Evolutionary conservation across 2,113 vertebrate species (phyloP).

Genomic region (Neotragus moschatus): DNA sequence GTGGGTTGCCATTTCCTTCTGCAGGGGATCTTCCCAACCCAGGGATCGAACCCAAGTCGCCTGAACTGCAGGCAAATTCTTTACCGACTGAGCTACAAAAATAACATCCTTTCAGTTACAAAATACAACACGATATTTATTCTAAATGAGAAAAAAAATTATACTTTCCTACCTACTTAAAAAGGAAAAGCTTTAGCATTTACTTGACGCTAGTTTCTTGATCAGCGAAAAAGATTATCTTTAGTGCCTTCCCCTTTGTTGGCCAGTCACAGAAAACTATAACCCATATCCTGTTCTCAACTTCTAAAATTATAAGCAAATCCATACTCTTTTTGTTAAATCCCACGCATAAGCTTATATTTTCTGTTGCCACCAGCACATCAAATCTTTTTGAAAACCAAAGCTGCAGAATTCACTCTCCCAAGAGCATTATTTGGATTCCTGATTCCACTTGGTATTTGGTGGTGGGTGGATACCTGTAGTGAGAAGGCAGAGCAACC

Average conservation of each 20-base stretch:
- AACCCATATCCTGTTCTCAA: not conserved
- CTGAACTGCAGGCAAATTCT: no score
- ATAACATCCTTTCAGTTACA: not conserved
- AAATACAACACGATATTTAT: not conserved
- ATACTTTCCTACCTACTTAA: not conserved
- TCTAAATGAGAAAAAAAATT: conserved; percentile 25
- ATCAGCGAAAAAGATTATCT: not conserved
- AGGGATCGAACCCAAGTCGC: no score
- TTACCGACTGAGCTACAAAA: no score
- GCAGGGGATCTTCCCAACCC: no score
- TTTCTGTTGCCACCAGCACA: not conserved
- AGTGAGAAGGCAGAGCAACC: not conserved
- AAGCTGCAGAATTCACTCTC: not conserved
- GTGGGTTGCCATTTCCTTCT: no score
- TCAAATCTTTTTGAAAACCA: conserved; percentile 35
- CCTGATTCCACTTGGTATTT: conserved; percentile 2
- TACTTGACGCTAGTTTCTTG: not conserved
- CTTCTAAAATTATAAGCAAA: conserved; percentile 36
- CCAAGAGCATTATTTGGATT: conserved; percentile 5
- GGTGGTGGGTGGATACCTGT: not conserved
- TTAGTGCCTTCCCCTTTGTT: not conserved
- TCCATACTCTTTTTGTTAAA: conserved; percentile 22
- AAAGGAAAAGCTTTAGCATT: not conserved
- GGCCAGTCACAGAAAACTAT: not conserved
- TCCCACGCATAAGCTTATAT: not conserved